Conservation (phyloP, 2,888 invertebrate species). For the Drosophila rubida region DNA sequence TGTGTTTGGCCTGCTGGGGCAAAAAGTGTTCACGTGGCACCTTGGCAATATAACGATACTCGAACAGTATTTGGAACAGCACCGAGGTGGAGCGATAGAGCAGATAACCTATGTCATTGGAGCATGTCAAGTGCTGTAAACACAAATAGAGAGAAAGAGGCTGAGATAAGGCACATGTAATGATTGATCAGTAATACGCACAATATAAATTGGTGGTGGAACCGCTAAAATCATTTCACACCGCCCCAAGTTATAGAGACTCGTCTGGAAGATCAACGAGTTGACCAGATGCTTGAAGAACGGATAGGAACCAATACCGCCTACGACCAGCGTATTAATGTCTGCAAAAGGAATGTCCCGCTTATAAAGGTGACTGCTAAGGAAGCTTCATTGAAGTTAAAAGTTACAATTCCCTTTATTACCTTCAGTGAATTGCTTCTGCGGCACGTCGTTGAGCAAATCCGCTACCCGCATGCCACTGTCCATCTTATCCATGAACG, state of each 20-base stretch:
- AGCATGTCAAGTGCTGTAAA: constrained; percentile 87
- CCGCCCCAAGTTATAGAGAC: constrained; percentile 87
- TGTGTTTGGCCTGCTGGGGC: constrained; percentile 87
- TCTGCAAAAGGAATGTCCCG: constrained; percentile 82
- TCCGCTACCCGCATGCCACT: constrained; percentile 86
- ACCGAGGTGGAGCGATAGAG: constrained; percentile 87
- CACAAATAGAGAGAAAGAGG: background rate
- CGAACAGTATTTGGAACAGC: constrained; percentile 89
- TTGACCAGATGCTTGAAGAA: constrained; percentile 88
- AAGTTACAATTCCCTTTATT: no score
- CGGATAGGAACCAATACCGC: constrained; percentile 84
- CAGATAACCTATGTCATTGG: constrained; percentile 85
- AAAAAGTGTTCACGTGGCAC: constrained; percentile 88
- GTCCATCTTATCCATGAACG: constrained; percentile 87
- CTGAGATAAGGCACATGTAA: background rate
- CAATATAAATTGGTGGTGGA: constrained; percentile 87
- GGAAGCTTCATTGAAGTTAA: no score
- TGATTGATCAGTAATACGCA: constrained; percentile 80
- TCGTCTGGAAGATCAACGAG: constrained; percentile 87
- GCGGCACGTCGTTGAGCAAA: constrained; percentile 86
- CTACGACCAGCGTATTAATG: constrained; percentile 87
- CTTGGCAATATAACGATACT: constrained; percentile 87
- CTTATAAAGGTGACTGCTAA: no score
- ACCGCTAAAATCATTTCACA: constrained; percentile 88
- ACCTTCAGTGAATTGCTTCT: constrained; percentile 85